Percentiles rank a stretch among this genome's conserved stretches.
These are phyloP conservation scores for Clangula hyemalis DNA, from an alignment of 2,797 vertebrate species.

Conservation along the genomic window DNA sequence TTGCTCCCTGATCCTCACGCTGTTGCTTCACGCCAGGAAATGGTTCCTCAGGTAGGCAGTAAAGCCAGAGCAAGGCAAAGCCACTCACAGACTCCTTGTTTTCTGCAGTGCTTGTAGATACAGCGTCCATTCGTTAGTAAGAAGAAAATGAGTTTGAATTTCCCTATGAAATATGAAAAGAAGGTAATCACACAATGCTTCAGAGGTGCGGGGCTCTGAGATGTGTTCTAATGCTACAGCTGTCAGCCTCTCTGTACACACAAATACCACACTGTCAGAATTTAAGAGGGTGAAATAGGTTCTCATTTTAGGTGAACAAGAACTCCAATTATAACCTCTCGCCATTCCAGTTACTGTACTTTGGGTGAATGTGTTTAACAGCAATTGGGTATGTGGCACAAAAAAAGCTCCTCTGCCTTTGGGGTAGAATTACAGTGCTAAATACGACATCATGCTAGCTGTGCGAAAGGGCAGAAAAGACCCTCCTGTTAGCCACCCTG, in stretches of 20 bases:
- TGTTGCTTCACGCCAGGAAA: background rate
- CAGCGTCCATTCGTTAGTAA: background rate
- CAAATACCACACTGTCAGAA: constrained; percentile 4
- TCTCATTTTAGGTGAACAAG: constrained; percentile 55
- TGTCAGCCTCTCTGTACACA: background rate
- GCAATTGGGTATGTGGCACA: background rate
- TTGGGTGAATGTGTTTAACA: background rate
- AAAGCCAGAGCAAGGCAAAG: background rate
- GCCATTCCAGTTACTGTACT: constrained; percentile 22
- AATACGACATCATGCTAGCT: background rate
- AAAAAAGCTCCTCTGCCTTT: background rate
- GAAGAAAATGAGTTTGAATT: background rate
- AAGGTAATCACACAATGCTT: background rate
- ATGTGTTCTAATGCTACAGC: background rate
- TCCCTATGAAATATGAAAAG: background rate
- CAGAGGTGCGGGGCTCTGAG: background rate
- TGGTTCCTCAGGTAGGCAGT: background rate
- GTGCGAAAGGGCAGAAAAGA: background rate
- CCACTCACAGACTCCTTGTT: background rate
- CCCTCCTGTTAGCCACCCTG: background rate
- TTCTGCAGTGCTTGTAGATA: background rate
- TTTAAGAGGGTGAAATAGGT: constrained; percentile 19
- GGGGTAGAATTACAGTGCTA: background rate
- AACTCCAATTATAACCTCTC: constrained; percentile 31
- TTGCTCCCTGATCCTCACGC: fast-evolving